Percentiles rank a stretch among this genome's conserved stretches.
Conservation (phyloP, 2,797 vertebrate species). For the Ptychadena robeensis region DNA sequence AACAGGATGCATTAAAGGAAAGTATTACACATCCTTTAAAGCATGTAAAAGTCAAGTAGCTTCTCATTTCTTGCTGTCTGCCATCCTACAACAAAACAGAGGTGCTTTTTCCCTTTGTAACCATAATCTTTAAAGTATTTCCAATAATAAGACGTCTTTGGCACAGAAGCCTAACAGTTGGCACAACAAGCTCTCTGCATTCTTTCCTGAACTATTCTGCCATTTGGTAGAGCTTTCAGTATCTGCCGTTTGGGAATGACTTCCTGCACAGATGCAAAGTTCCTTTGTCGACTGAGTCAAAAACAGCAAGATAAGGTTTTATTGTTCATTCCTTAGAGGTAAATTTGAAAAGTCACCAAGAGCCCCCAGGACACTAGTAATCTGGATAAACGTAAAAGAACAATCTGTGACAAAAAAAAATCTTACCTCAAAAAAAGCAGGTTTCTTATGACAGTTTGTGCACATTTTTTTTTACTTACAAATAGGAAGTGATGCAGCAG, state of each 20-base stretch:
- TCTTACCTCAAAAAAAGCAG: not conserved
- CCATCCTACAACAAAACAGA: conserved; percentile 13
- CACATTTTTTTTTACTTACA: no score
- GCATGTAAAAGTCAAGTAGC: conserved; percentile 45
- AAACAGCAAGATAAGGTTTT: conserved; percentile 27
- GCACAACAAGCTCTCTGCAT: conserved; percentile 33
- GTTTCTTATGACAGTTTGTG: not conserved
- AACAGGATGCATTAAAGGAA: conserved; percentile 35
- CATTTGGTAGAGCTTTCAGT: conserved; percentile 53
- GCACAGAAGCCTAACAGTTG: conserved; percentile 48
- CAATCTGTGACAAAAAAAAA: not conserved
- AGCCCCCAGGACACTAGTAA: conserved; percentile 8
- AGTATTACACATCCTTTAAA: conserved; percentile 42
- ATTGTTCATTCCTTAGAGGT: not conserved
- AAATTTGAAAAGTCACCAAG: conserved; percentile 1
- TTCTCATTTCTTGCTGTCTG: conserved; percentile 28
- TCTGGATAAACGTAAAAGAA: not conserved
- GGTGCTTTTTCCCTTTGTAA: conserved; percentile 45
- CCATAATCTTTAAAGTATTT: conserved; percentile 49
- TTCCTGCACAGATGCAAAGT: conserved; percentile 43
- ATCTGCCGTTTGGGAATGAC: conserved; percentile 49
- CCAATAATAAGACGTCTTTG: conserved; percentile 48
- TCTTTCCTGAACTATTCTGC: conserved; percentile 31
- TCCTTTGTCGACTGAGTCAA: conserved; percentile 14
- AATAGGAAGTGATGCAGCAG: no score